A percentile compares a stretch with the other conserved stretches of the same genome.
These are phyloP conservation scores for Drosophila albomicans DNA, from an alignment of 1,140 invertebrate genomes.

Conservation along the genomic window DNA sequence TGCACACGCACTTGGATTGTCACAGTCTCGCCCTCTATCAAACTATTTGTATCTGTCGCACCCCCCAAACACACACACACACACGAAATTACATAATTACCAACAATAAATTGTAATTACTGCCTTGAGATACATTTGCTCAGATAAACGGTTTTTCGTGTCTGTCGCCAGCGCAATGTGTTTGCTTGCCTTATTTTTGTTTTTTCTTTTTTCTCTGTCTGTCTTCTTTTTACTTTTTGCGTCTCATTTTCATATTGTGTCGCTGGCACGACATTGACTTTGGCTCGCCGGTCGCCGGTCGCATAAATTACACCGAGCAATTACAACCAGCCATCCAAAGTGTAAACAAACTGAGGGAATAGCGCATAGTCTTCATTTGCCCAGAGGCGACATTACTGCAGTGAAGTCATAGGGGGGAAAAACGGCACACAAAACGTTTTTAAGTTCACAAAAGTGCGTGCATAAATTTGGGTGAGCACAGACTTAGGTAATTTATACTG, in stretches of 20 bases:
- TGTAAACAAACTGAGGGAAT: constrained; percentile 51
- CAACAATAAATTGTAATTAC: constrained; percentile 80
- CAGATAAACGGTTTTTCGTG: constrained; percentile 77
- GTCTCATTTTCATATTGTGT: constrained; percentile 36
- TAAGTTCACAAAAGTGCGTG: constrained; percentile 51
- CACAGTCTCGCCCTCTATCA: constrained; percentile 17
- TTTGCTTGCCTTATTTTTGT: constrained; percentile 30
- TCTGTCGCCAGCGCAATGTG: constrained; percentile 34
- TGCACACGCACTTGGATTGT: constrained; percentile 38
- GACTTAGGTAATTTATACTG: constrained; percentile 42
- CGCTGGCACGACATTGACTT: constrained; percentile 68
- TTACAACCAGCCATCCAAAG: constrained; percentile 56
- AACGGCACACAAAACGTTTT: constrained; percentile 43
- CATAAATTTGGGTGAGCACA: constrained; percentile 35
- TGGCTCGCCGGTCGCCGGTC: constrained; percentile 54
- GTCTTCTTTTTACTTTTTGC: constrained; percentile 4
- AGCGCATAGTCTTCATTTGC: background rate
- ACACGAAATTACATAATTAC: constrained; percentile 76
- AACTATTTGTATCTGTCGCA: constrained; percentile 35
- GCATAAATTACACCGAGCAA: constrained; percentile 75
- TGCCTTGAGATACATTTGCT: constrained; percentile 75
- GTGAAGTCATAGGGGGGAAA: background rate
- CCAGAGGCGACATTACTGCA: background rate
- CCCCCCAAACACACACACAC: background rate
- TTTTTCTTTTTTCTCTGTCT: constrained; percentile 1